Percentiles rank a stretch among this genome's conserved stretches.
phyloP scores from a whole-genome alignment of 2,113 vertebrate species.

The Pseudopipra pipra region DNA sequence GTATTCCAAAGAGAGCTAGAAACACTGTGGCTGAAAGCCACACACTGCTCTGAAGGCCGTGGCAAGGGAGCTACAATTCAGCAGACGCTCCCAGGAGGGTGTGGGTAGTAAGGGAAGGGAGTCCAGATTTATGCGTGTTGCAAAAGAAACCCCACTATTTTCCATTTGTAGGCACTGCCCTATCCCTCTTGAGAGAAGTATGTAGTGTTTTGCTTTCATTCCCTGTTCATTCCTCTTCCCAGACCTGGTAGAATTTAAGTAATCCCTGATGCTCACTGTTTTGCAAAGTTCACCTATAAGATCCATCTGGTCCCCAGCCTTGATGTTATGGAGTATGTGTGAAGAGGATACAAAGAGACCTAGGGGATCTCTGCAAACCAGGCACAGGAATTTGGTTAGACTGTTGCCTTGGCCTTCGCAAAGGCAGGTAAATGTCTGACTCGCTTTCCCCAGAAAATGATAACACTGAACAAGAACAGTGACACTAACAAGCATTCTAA shows the following conservation, averaged over 20 bases:
- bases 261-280: not conserved
- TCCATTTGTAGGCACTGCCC: not conserved
- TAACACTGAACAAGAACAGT: not conserved
- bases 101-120: not conserved
- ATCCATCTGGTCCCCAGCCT: not conserved
- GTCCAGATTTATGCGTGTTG: not conserved
- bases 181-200: not conserved
- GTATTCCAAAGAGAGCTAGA: conserved; percentile 39
- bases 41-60: not conserved
- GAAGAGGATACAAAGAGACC: not conserved
- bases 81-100: not conserved
- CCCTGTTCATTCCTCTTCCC: not conserved
- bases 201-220: not conserved
- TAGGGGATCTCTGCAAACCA: not conserved
- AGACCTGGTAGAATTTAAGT: not conserved
- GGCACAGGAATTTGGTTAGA: not conserved
- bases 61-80: conserved; percentile 11
- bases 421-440: not conserved
- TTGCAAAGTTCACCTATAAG: not conserved
- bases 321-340: accelerated
- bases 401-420: not conserved
- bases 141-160: not conserved
- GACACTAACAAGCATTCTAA: not conserved
- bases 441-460: not conserved
- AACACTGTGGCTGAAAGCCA: conserved; percentile 34